Percentiles rank a stretch among this genome's conserved stretches.
phyloP scores from a whole-genome alignment of 2,888 invertebrate genomes.

The Stenoptilia bipunctidactyla region DNA sequence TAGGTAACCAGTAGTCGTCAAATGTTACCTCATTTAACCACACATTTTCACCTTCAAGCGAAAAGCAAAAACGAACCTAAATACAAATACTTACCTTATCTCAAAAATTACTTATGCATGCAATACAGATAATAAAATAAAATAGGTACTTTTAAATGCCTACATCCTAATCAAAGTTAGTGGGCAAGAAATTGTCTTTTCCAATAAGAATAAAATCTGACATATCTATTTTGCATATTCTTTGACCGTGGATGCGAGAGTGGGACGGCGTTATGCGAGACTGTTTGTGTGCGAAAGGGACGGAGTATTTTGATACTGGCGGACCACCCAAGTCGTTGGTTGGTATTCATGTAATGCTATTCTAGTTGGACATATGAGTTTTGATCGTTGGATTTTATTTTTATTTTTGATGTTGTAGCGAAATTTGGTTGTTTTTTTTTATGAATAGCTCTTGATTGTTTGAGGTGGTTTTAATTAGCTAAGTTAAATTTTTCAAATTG shows the following conservation, averaged over 20 bases:
- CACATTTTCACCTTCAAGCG: too few relatives aligned
- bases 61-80: too few relatives aligned
- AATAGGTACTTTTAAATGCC: neutral
- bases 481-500: too few relatives aligned
- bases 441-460: too few relatives aligned
- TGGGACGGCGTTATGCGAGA: constrained; percentile 7
- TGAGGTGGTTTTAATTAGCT: too few relatives aligned
- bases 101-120: too few relatives aligned
- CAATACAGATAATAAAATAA: too few relatives aligned
- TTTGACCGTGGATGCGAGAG: constrained; percentile 29
- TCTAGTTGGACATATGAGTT: constrained; percentile 30
- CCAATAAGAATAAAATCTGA: constrained; percentile 3
- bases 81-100: too few relatives aligned
- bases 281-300: constrained; percentile 21
- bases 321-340: constrained; percentile 57
- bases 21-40: too few relatives aligned
- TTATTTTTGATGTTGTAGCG: too few relatives aligned
- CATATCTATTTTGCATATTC: constrained; percentile 29
- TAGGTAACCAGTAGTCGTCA: too few relatives aligned
- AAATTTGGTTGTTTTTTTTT: too few relatives aligned
- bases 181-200: constrained; percentile 4
- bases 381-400: constrained; percentile 34
- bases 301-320: constrained; percentile 19
- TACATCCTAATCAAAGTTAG: neutral
- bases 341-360: constrained; percentile 44